These are phyloP conservation scores for Coturnix japonica DNA, from an alignment of 2,113 vertebrate species.

Conservation along the genomic window DNA sequence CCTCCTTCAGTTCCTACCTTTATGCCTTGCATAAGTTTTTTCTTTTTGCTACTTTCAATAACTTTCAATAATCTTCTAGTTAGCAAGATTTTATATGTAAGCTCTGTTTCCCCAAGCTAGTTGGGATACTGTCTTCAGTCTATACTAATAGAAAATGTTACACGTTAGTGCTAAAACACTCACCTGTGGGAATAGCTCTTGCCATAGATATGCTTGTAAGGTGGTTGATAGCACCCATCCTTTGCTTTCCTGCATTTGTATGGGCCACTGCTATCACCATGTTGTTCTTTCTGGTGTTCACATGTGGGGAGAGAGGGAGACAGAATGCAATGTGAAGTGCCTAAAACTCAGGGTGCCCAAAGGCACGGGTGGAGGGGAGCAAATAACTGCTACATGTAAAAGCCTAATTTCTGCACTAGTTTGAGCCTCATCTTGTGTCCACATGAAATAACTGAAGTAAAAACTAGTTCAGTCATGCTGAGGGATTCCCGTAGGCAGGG, in stretches of 20 bases:
- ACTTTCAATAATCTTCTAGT: not conserved
- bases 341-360: not conserved
- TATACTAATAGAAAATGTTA: not conserved
- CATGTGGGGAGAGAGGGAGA: not conserved
- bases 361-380: not conserved
- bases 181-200: not conserved
- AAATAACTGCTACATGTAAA: not conserved
- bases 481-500: not conserved
- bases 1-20: not conserved
- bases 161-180: not conserved
- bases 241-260: not conserved
- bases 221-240: not conserved
- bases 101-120: not conserved
- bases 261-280: not conserved
- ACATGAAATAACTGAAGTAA: not conserved
- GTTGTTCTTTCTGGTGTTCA: not conserved
- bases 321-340: not conserved
- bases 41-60: not conserved
- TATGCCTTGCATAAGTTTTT: not conserved
- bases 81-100: not conserved
- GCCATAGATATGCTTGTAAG: accelerated
- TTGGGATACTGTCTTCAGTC: not conserved
- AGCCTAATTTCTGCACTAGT: not conserved
- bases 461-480: not conserved
- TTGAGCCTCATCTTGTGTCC: not conserved